Evolutionary conservation across 2,113 vertebrate species (phyloP).

Genomic region (Bufo gargarizans): DNA sequence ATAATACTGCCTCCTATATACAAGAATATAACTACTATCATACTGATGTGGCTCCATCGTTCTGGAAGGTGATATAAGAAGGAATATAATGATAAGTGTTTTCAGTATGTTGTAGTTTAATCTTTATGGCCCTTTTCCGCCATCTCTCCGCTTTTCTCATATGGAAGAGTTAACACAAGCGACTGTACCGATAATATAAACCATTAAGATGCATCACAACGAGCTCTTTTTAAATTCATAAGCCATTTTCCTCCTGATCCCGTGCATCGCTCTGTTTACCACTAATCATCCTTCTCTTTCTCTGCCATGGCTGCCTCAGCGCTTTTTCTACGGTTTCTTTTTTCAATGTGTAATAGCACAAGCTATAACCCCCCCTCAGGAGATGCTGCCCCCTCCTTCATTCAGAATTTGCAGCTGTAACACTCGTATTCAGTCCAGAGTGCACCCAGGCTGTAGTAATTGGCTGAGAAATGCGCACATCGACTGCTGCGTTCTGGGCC

Average conservation of each 20-base stretch:
- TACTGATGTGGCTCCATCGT: neutral
- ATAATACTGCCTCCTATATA: too few relatives aligned
- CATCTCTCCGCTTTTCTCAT: neutral
- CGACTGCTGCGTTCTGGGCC: slow-evolving; percentile 22
- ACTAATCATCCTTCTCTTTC: slow-evolving; percentile 49
- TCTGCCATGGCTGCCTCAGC: slow-evolving; percentile 30
- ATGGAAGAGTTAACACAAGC: neutral
- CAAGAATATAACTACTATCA: too few relatives aligned
- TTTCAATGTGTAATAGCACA: slow-evolving; percentile 30
- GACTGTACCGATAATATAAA: neutral
- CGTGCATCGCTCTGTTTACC: slow-evolving; percentile 39
- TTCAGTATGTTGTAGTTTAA: neutral
- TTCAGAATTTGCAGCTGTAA: slow-evolving; percentile 53
- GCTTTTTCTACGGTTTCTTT: neutral
- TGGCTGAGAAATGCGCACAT: slow-evolving; percentile 50
- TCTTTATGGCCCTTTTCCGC: neutral
- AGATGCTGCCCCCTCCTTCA: slow-evolving; percentile 22
- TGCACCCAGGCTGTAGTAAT: slow-evolving; percentile 17
- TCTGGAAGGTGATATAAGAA: neutral
- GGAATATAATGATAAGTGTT: neutral
- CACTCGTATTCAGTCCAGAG: slow-evolving; percentile 18
- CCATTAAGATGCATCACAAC: slow-evolving; percentile 8
- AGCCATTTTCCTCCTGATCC: slow-evolving; percentile 22
- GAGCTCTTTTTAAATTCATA: slow-evolving; percentile 41
- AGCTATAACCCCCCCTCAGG: slow-evolving; percentile 1